These are phyloP conservation scores for Microvelia longipes DNA, from an alignment of 1,140 invertebrate species.

Conservation along the genomic window DNA sequence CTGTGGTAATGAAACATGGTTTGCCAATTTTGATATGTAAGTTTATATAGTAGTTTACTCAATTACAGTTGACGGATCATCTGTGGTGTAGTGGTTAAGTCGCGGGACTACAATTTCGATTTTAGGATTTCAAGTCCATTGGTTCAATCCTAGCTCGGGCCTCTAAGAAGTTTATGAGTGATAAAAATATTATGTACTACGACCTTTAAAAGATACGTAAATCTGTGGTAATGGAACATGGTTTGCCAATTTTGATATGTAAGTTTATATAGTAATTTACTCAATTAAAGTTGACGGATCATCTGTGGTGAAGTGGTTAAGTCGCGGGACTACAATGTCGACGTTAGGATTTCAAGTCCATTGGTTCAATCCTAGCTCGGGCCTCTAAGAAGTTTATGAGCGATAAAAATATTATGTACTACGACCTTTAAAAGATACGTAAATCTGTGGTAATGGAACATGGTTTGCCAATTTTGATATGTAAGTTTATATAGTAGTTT, in stretches of 20 bases:
- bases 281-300: background rate
- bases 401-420: too few species aligned
- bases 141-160: background rate
- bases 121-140: too few species aligned
- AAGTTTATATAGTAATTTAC: slow-evolving; percentile 28
- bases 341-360: too few species aligned
- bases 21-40: slow-evolving; percentile 81
- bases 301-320: too few species aligned
- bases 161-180: slow-evolving; percentile 5
- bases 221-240: slow-evolving; percentile 84
- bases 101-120: too few species aligned
- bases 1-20: slow-evolving; percentile 92
- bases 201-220: too few species aligned
- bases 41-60: slow-evolving; percentile 23
- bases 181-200: too few species aligned
- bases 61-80: background rate
- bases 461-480: slow-evolving; percentile 89
- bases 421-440: too few species aligned
- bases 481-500: slow-evolving; percentile 36
- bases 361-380: background rate
- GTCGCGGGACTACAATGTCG: too few species aligned
- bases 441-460: too few species aligned
- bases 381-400: slow-evolving; percentile 6
- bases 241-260: slow-evolving; percentile 90
- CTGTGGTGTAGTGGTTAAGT: too few species aligned